phyloP scores from a whole-genome alignment of 2,888 invertebrate species.

The Cactoblastis cactorum region DNA sequence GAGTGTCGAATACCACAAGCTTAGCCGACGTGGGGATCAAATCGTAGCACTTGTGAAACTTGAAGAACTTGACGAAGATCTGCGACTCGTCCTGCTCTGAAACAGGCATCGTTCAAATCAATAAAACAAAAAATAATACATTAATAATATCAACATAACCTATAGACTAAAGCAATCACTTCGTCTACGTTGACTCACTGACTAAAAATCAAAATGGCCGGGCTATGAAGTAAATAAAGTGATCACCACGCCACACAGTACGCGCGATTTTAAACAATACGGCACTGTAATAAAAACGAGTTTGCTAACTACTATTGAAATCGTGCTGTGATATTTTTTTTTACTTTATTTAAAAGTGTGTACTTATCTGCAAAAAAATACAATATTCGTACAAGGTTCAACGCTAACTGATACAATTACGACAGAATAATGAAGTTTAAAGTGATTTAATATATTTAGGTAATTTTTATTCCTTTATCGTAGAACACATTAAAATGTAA shows the following conservation, averaged over 20 bases:
- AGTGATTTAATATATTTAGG: neutral
- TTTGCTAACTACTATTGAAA: neutral
- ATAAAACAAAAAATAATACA: neutral
- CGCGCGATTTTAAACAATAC: neutral
- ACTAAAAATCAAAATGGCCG: conserved; percentile 6
- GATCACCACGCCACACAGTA: neutral
- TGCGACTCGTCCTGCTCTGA: conserved; percentile 98
- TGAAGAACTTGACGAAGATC: conserved; percentile 99
- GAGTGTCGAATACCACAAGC: conserved; percentile 99
- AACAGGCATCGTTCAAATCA: conserved; percentile 33
- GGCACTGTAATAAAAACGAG: neutral
- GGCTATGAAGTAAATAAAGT: neutral
- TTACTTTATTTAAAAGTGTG: no score
- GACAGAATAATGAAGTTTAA: neutral
- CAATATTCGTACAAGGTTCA: neutral
- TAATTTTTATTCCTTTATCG: neutral
- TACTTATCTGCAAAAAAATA: neutral
- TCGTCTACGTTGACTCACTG: neutral
- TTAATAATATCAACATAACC: neutral
- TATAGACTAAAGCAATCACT: neutral
- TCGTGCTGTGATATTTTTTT: no score
- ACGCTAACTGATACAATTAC: neutral
- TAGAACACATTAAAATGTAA: neutral
- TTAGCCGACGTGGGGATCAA: conserved; percentile 99
- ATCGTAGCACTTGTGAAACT: conserved; percentile 99